A percentile compares a stretch with the other conserved stretches of the same genome.
These are phyloP conservation scores for Clitarchus hookeri DNA, from an alignment of 2,888 invertebrate species.

Conservation along the genomic window DNA sequence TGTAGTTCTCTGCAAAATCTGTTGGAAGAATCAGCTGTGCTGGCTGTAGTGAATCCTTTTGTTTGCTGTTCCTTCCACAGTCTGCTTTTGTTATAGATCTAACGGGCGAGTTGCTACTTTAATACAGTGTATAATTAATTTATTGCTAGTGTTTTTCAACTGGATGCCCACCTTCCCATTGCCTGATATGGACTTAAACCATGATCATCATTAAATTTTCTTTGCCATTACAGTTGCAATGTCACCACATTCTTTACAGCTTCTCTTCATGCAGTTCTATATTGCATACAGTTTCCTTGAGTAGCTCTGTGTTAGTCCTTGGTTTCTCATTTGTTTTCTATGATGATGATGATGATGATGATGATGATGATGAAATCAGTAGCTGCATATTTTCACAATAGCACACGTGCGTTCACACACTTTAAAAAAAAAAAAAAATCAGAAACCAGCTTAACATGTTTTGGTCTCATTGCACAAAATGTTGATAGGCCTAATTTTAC, in stretches of 20 bases:
- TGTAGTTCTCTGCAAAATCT: slow-evolving; percentile 2
- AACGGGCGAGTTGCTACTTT: not conserved
- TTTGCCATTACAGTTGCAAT: not conserved
- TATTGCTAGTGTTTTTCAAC: not conserved
- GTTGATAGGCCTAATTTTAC: not conserved
- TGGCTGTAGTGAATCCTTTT: slow-evolving; percentile 3
- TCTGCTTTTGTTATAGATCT: not conserved
- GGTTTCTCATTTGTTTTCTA: slow-evolving; percentile 2
- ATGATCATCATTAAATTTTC: not conserved
- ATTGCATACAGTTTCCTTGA: slow-evolving; percentile 5
- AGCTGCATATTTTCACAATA: slow-evolving; percentile 2
- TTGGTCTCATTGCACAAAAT: slow-evolving; percentile 3
- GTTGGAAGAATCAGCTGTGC: not conserved
- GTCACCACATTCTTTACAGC: not conserved
- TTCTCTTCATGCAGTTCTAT: not conserved
- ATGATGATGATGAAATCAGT: not conserved
- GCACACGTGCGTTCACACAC: no score
- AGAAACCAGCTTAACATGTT: not conserved
- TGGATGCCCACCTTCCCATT: not conserved
- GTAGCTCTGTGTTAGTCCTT: not conserved
- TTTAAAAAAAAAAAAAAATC: no score
- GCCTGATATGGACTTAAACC: not conserved
- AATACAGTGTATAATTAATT: not conserved
- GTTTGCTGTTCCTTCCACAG: not conserved
- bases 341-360: no score